phyloP scores from a whole-genome alignment of 2,797 vertebrate species.

The Pangasius djambal region DNA sequence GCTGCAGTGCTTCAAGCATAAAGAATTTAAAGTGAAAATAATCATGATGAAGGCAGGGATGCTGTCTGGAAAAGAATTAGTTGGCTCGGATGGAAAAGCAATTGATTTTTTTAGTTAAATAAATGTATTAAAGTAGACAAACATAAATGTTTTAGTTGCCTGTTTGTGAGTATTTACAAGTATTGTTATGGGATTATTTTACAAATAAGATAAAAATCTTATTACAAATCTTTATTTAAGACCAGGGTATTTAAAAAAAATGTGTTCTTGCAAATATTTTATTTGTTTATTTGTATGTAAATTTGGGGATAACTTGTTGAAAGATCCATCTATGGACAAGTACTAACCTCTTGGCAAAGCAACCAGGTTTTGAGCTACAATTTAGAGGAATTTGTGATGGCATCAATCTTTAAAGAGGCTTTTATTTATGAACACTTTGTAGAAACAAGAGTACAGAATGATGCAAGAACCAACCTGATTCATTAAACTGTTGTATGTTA shows the following conservation, averaged over 20 bases:
- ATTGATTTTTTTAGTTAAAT: constrained; percentile 52
- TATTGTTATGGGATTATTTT: background rate
- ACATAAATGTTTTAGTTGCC: background rate
- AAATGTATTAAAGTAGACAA: background rate
- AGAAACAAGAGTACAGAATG: background rate
- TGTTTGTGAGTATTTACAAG: background rate
- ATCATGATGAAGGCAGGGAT: constrained; percentile 66
- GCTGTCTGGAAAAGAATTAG: constrained; percentile 65
- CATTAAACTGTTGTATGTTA: too few relatives aligned
- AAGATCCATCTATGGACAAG: background rate
- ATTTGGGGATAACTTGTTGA: background rate
- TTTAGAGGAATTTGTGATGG: background rate
- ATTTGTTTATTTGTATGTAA: background rate
- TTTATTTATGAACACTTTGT: background rate
- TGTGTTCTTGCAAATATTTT: too few relatives aligned
- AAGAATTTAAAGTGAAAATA: constrained; percentile 76
- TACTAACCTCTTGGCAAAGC: background rate
- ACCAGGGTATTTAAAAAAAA: background rate
- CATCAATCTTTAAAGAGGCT: background rate
- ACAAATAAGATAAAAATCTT: background rate
- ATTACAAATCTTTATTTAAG: background rate
- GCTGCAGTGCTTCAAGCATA: constrained; percentile 58
- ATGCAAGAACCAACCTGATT: background rate
- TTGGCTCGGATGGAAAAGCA: constrained; percentile 67
- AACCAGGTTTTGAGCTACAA: background rate